phyloP scores from a whole-genome alignment of 2,888 invertebrate species.

The Cephonodes hylas region DNA sequence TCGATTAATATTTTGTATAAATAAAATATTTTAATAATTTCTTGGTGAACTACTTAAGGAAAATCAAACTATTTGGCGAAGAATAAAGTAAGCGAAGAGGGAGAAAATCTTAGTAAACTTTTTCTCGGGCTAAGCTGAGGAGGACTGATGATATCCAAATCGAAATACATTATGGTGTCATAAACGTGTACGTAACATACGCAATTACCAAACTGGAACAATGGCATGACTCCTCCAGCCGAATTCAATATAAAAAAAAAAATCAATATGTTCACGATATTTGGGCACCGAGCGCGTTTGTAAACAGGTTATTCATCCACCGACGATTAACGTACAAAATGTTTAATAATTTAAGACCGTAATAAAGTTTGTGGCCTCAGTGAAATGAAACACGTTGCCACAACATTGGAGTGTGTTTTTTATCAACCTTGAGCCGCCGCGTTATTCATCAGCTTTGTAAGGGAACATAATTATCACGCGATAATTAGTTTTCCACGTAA shows the following conservation, averaged over 20 bases:
- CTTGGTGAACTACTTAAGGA: too few species aligned
- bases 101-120: too few species aligned
- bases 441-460: slow-evolving; percentile 26
- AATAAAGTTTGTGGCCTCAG: slow-evolving; percentile 23
- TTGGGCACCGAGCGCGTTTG: not conserved
- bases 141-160: too few species aligned
- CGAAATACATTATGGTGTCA: too few species aligned
- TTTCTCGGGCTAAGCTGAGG: too few species aligned
- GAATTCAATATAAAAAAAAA: not conserved
- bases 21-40: too few species aligned
- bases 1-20: too few species aligned
- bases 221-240: not conserved
- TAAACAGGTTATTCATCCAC: not conserved
- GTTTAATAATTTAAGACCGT: slow-evolving; percentile 17
- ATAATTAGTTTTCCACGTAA: slow-evolving; percentile 19
- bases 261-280: not conserved
- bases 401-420: slow-evolving; percentile 27
- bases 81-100: too few species aligned
- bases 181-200: not conserved
- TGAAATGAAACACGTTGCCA: slow-evolving; percentile 28
- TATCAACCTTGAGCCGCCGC: slow-evolving; percentile 30
- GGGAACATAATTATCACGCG: slow-evolving; percentile 23
- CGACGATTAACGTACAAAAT: not conserved
- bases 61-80: too few species aligned
- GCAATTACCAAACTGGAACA: not conserved